Base-by-base conservation (phyloP, 2,888 invertebrate species). In the Portevinia maculata region DNA sequence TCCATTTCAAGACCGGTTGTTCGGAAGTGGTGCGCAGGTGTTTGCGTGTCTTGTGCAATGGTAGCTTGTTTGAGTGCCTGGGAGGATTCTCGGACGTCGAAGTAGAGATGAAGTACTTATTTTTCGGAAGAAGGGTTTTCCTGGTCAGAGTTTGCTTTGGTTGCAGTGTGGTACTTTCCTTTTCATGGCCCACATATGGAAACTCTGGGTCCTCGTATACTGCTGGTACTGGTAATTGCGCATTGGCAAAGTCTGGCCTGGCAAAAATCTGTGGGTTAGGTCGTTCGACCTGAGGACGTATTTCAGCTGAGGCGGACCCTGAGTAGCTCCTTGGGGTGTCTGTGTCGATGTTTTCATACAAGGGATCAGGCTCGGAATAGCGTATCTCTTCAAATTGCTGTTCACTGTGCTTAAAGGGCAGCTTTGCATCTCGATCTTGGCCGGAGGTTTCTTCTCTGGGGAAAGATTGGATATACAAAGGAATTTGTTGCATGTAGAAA, bases 341-440 rank as follows among this genome's bases (percentile, higher is more conserved):
- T 8, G 17, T 85, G 55, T 87, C 85, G 1, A 79, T 3, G 46
- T 86, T 85, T 37, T 85, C 83, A 79, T 91, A 92, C 37, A 92
- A 86, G 4, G 92, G 92, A 89, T 92, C 92, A 19, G 91, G 90
- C 84, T 92, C 92, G 0, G 92, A 92, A 85, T 91, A 92, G 53
- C 89, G 89, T 5, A 85, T 83, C 0, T 87, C 87, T 85, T 90
- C 90, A 28, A 87, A 86, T 3, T 89, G 79, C 44, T 86, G 87
- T 28, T 89, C 88, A 65, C 90, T 89, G 6, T 88, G 87, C 32
- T 86, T 74, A 84, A 89, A 89, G 3, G 88, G 84, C 69, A 87
- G 17, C 17, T 17, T 88, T 9, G 21, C 0, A 7, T 46, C 28
- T 2, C 17, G 48, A 1, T 85, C 52, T 11, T 84, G 83, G 8